A percentile compares a stretch with the other conserved stretches of the same genome.
Evolutionary conservation across 23 tunicate genomes (phyloP).

Genomic region (Phallusia fumigata): DNA sequence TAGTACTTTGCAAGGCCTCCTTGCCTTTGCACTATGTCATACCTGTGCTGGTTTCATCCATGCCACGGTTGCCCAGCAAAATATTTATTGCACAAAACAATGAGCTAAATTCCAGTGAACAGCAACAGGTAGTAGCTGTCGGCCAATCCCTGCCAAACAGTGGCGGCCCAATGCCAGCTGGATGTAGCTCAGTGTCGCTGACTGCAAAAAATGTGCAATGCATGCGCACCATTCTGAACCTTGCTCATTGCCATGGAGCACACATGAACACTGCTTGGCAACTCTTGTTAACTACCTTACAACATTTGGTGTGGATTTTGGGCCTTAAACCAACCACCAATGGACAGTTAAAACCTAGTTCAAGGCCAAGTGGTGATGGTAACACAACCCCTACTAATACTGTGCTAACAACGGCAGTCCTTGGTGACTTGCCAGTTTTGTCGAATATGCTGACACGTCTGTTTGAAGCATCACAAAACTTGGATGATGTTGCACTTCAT

Average conservation of each 20-base stretch:
- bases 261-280: constrained; percentile 95
- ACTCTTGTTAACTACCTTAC: constrained; percentile 72
- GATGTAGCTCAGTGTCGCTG: constrained; percentile 52
- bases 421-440: constrained; percentile 76
- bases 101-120: constrained; percentile 25
- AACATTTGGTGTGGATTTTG: constrained; percentile 95
- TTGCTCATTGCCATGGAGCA: constrained; percentile 76
- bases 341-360: constrained; percentile 66
- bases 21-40: constrained; percentile 69
- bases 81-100: constrained; percentile 29
- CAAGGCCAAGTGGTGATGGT: constrained; percentile 59
- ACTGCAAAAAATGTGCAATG: constrained; percentile 93
- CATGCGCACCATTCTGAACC: constrained; percentile 74
- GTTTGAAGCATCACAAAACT: constrained; percentile 78
- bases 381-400: constrained; percentile 27
- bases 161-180: constrained; percentile 17
- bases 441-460: constrained; percentile 65
- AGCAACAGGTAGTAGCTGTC: constrained; percentile 87
- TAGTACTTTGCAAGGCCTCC: constrained; percentile 83
- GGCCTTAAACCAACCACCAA: constrained; percentile 73
- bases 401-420: constrained; percentile 88
- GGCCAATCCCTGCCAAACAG: constrained; percentile 68
- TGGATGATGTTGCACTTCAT: constrained; percentile 96
- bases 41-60: constrained; percentile 73
- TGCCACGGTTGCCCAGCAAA: constrained; percentile 70